A percentile compares a stretch with the other conserved stretches of the same genome.
Evolutionary conservation across 2,888 invertebrate species (phyloP).

Genomic region (Perizoma affinitatum): DNA sequence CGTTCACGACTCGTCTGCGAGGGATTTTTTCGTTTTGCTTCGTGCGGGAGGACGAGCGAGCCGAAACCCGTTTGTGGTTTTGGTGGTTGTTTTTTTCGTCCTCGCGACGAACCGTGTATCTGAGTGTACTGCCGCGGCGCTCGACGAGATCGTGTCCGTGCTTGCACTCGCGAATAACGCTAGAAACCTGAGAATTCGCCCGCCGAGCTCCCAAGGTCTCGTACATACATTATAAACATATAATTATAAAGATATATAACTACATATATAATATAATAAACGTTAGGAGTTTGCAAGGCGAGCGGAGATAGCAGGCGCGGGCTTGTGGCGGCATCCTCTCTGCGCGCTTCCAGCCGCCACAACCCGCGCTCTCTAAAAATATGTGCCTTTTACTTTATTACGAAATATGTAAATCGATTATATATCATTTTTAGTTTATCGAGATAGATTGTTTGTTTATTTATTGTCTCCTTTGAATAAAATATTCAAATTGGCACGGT

Average conservation of each 20-base stretch:
- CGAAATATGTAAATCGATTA: slow-evolving; percentile 72
- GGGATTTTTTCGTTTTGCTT: slow-evolving; percentile 73
- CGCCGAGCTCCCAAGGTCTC: slow-evolving; percentile 69
- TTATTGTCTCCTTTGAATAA: slow-evolving; percentile 81
- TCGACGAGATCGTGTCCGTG: slow-evolving; percentile 56
- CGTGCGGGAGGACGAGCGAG: slow-evolving; percentile 68
- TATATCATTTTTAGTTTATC: slow-evolving; percentile 83
- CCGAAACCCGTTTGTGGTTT: slow-evolving; percentile 75
- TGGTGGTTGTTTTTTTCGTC: slow-evolving; percentile 78
- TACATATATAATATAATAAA: slow-evolving; percentile 40
- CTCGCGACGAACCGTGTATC: slow-evolving; percentile 54
- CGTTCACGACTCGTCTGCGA: slow-evolving; percentile 56
- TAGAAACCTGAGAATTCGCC: slow-evolving; percentile 60
- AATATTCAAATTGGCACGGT: slow-evolving; percentile 81
- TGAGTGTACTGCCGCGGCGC: slow-evolving; percentile 53
- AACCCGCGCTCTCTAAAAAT: slow-evolving; percentile 58
- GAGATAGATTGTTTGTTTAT: slow-evolving; percentile 82
- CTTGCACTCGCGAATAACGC: slow-evolving; percentile 67
- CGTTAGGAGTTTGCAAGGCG: slow-evolving; percentile 27
- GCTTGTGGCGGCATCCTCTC: slow-evolving; percentile 47
- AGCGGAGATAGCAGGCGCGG: slow-evolving; percentile 45
- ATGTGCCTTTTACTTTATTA: slow-evolving; percentile 79
- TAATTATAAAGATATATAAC: slow-evolving; percentile 52
- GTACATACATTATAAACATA: slow-evolving; percentile 61
- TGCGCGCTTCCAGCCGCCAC: slow-evolving; percentile 63